phyloP scores from a whole-genome alignment of 2,113 vertebrate species.

The Alethe diademata region DNA sequence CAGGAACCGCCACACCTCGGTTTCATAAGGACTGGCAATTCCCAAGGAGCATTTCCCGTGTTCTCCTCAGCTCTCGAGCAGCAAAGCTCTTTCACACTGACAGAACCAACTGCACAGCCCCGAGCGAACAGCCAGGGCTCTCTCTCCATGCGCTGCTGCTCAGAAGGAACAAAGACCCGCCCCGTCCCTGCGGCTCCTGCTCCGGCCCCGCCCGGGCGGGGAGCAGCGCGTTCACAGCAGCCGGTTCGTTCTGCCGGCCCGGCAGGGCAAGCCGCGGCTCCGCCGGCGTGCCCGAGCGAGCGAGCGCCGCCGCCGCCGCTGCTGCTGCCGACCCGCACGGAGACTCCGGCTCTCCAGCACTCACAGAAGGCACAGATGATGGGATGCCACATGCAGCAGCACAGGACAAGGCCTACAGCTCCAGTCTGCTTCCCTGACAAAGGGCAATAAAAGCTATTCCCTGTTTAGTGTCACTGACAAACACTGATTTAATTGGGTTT shows the following conservation, averaged over 20 bases:
- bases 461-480: not conserved
- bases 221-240: not conserved
- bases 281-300: not conserved
- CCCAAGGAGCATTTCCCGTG: not conserved
- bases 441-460: not conserved
- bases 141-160: fast-evolving
- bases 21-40: not conserved
- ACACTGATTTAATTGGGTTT: not conserved
- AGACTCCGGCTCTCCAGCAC: not conserved
- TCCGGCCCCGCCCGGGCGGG: fast-evolving
- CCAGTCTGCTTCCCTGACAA: not conserved
- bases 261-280: not conserved
- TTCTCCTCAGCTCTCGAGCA: not conserved
- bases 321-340: not conserved
- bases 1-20: not conserved
- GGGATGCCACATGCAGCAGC: not conserved
- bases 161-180: not conserved
- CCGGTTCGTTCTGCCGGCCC: not conserved
- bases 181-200: not conserved
- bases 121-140: fast-evolving
- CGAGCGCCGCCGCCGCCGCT: too few species aligned
- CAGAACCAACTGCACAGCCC: not conserved
- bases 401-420: not conserved
- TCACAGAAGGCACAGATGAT: not conserved
- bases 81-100: not conserved